Percentiles rank a stretch among this genome's conserved stretches.
Conservation (phyloP, 2,113 vertebrate genomes). For the Sylvia atricapilla region DNA sequence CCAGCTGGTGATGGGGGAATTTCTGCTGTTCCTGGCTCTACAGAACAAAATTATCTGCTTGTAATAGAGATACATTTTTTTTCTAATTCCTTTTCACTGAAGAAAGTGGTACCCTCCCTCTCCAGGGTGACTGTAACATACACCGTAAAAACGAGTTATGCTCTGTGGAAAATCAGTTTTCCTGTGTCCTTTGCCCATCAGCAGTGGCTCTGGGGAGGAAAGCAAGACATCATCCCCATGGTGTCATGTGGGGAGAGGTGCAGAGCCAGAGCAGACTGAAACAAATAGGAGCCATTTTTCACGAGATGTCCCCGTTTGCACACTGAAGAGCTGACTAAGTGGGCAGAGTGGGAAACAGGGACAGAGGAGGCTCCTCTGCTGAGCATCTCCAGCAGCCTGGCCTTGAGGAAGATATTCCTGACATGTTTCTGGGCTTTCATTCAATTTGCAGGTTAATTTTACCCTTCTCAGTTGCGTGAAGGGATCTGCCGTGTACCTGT, state of each 20-base stretch:
- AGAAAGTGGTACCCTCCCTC: not conserved
- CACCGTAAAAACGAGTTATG: not conserved
- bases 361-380: not conserved
- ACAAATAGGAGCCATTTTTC: not conserved
- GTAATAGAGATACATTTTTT: not conserved
- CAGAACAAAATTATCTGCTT: not conserved
- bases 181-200: not conserved
- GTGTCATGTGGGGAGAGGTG: not conserved
- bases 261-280: not conserved
- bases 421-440: not conserved
- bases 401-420: not conserved
- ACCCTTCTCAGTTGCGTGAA: not conserved
- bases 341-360: not conserved
- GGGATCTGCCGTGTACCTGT: not conserved
- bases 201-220: not conserved
- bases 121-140: not conserved
- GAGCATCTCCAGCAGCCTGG: not conserved
- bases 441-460: slow-evolving; percentile 34
- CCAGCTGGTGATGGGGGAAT: not conserved
- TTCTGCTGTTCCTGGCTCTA: not conserved
- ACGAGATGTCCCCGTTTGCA: accelerated
- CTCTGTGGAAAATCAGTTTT: not conserved
- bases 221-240: not conserved
- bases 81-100: not conserved
- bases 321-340: not conserved